Conservation (phyloP, 2,888 invertebrate species). For the Hypena proboscidalis region DNA sequence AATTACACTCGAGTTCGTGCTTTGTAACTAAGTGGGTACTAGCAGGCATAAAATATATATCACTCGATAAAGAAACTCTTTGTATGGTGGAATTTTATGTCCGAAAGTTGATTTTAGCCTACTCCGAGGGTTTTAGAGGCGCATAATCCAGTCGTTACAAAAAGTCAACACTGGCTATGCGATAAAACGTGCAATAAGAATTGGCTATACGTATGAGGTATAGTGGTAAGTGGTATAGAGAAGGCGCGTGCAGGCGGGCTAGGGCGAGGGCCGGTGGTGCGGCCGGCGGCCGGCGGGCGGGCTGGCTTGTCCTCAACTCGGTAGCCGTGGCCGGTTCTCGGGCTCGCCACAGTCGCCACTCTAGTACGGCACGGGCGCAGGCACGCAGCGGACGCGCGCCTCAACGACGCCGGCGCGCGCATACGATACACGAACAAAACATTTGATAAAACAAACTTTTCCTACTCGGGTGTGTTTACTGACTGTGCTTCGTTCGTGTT, state of each 20-base stretch:
- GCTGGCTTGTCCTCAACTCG: constrained; percentile 61
- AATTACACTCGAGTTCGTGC: constrained; percentile 38
- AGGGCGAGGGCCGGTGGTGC: constrained; percentile 47
- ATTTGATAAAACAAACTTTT: constrained; percentile 56
- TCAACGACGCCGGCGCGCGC: constrained; percentile 60
- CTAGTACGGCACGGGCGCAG: constrained; percentile 77
- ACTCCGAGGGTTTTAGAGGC: constrained; percentile 63
- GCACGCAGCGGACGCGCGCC: constrained; percentile 71
- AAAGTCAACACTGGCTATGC: constrained; percentile 60
- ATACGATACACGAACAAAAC: constrained; percentile 50
- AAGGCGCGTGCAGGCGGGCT: constrained; percentile 28
- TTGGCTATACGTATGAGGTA: constrained; percentile 40
- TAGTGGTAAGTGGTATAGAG: constrained; percentile 20
- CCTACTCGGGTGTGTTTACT: constrained; percentile 52
- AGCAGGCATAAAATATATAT: constrained; percentile 36
- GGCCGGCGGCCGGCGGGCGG: constrained; percentile 47
- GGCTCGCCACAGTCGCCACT: constrained; percentile 45
- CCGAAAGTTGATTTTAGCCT: constrained; percentile 41
- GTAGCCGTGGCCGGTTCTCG: constrained; percentile 62
- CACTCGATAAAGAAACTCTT: constrained; percentile 43
- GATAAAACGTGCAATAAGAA: constrained; percentile 73
- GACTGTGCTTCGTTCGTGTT: constrained; percentile 54
- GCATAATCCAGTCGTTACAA: constrained; percentile 64
- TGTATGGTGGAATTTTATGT: constrained; percentile 46
- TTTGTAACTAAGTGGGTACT: constrained; percentile 26